phyloP scores from a whole-genome alignment of 2,888 invertebrate genomes.

The Monopis laevigella region DNA sequence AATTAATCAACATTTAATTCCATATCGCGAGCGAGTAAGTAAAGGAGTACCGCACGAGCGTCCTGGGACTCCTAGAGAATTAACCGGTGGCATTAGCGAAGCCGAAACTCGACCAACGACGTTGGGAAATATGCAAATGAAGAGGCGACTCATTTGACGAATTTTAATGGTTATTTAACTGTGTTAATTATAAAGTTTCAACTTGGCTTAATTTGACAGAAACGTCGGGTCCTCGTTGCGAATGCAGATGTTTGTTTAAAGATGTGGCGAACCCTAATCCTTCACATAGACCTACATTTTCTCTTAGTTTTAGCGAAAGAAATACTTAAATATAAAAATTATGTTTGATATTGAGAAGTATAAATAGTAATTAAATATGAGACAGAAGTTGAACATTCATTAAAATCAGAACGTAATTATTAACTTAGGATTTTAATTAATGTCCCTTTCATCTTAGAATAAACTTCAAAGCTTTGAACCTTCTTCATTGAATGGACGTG shows the following conservation, averaged over 20 bases:
- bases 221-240: slow-evolving; percentile 8
- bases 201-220: slow-evolving; percentile 16
- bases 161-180: slow-evolving; percentile 61
- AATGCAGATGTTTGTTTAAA: slow-evolving; percentile 5
- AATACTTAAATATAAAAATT: not conserved
- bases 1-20: slow-evolving; percentile 64
- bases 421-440: slow-evolving; percentile 8
- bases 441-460: not conserved
- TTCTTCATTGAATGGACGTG: slow-evolving; percentile 2
- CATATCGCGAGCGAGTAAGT: slow-evolving; percentile 33
- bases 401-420: not conserved
- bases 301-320: not conserved
- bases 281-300: not conserved
- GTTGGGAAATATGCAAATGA: slow-evolving; percentile 58
- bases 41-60: slow-evolving; percentile 39
- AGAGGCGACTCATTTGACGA: slow-evolving; percentile 55
- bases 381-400: not conserved
- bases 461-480: slow-evolving; percentile 6
- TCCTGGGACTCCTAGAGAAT: slow-evolving; percentile 50
- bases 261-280: not conserved
- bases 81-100: slow-evolving; percentile 40
- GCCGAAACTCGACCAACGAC: slow-evolving; percentile 38
- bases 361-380: not conserved
- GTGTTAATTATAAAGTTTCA: slow-evolving; percentile 51
- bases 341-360: not conserved